Conservation (phyloP, 2,113 vertebrate genomes). For the Caranx ignobilis region DNA sequence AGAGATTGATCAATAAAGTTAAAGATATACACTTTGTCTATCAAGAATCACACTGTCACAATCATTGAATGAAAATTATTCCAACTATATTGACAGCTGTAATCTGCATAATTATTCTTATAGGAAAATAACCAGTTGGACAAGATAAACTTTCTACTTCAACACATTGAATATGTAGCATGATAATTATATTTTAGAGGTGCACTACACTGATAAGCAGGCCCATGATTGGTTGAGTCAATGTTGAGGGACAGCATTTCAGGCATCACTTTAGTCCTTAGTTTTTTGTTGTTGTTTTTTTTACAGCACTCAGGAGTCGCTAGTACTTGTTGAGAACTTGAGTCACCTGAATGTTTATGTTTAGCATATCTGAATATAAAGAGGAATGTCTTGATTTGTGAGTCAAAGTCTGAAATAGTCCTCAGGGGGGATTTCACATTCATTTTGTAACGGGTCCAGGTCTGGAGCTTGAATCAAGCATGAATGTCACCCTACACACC, state of each 20-base stretch:
- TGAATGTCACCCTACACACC: constrained; percentile 1
- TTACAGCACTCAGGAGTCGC: background rate
- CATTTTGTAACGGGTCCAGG: background rate
- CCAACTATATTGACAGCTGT: background rate
- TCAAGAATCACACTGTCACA: too few species aligned
- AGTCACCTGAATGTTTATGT: constrained; percentile 16
- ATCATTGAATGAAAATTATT: background rate
- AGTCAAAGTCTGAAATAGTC: constrained; percentile 1
- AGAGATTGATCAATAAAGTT: too few species aligned
- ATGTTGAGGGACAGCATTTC: constrained; percentile 2
- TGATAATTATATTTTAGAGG: constrained; percentile 14
- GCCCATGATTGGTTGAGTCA: constrained; percentile 26
- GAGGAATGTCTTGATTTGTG: background rate
- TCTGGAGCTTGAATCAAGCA: background rate
- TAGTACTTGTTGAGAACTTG: constrained; percentile 15
- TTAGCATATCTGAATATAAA: background rate
- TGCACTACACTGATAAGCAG: constrained; percentile 19
- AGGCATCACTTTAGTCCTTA: background rate
- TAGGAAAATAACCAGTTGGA: background rate
- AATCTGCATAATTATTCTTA: background rate
- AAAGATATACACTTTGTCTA: too few species aligned
- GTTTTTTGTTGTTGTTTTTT: background rate
- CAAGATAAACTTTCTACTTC: background rate
- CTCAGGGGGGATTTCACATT: background rate
- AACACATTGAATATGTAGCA: background rate